Evolutionary conservation across 2,113 vertebrate genomes (phyloP).

Genomic region (Xenopus tropicalis): DNA sequence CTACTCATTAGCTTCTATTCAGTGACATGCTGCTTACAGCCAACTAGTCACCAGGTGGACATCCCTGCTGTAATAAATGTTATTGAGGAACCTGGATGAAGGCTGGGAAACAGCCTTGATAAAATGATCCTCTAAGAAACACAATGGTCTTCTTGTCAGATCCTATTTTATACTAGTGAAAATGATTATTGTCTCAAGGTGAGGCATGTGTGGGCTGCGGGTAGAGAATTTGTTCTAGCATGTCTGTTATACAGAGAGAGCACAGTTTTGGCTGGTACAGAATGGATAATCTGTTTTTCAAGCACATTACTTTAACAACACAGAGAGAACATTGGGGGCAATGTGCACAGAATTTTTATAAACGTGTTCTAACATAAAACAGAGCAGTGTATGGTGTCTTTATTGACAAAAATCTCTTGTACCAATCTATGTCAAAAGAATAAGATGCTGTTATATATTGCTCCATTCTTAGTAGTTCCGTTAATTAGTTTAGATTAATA

Average conservation of each 20-base stretch:
- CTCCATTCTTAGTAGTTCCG: too few species aligned
- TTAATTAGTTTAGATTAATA: too few species aligned
- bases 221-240: conserved; percentile 55
- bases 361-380: conserved; percentile 43
- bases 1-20: too few species aligned
- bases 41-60: not conserved
- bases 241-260: conserved; percentile 40
- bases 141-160: conserved; percentile 14
- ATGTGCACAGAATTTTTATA: conserved; percentile 16
- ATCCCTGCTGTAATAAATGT: not conserved
- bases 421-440: not conserved
- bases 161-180: conserved; percentile 32
- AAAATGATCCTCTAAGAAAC: not conserved
- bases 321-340: conserved; percentile 7
- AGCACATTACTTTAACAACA: conserved; percentile 29
- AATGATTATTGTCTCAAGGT: conserved; percentile 59
- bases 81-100: not conserved
- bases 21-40: too few species aligned
- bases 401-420: not conserved
- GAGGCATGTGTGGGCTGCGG: conserved; percentile 20
- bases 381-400: conserved; percentile 11
- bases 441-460: not conserved
- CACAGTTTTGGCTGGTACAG: conserved; percentile 34
- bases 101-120: not conserved
- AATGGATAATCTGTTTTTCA: conserved; percentile 35